phyloP scores from a whole-genome alignment of 1,140 invertebrate genomes.

The Hormaphis cornu region DNA sequence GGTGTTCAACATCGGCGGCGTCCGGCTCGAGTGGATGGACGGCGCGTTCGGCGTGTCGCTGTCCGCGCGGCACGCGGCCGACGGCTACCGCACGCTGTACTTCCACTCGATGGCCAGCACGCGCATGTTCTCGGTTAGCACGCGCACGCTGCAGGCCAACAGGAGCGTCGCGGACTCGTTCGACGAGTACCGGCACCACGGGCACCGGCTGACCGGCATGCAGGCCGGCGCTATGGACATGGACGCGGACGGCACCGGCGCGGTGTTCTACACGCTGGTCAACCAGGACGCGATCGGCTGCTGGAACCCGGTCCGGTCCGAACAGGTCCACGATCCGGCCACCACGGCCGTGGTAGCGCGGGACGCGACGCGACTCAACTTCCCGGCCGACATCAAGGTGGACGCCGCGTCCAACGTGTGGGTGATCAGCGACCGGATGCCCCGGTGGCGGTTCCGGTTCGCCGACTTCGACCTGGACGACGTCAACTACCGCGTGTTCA shows the following conservation, averaged over 20 bases:
- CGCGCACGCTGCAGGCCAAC: constrained; percentile 54
- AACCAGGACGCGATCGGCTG: constrained; percentile 67
- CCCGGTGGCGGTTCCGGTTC: constrained; percentile 58
- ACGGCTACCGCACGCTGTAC: constrained; percentile 58
- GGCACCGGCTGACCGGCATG: constrained; percentile 53
- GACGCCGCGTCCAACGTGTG: constrained; percentile 51
- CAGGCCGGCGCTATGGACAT: constrained; percentile 66
- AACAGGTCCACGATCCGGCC: constrained; percentile 39
- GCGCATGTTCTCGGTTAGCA: constrained; percentile 52
- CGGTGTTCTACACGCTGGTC: constrained; percentile 63
- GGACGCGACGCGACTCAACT: constrained; percentile 64
- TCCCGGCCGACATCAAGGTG: constrained; percentile 68
- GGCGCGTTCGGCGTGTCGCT: constrained; percentile 62
- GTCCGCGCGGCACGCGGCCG: constrained; percentile 44
- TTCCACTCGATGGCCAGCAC: constrained; percentile 66
- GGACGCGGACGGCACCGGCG: constrained; percentile 56
- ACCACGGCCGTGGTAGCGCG: constrained; percentile 54
- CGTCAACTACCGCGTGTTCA: constrained; percentile 66
- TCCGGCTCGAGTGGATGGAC: constrained; percentile 63
- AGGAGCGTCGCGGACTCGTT: constrained; percentile 49
- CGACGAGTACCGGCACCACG: constrained; percentile 58
- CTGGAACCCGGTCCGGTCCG: constrained; percentile 55
- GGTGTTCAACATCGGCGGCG: constrained; percentile 57
- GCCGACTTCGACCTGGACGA: constrained; percentile 56
- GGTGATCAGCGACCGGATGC: constrained; percentile 73